These are phyloP conservation scores for Apocheima hispidaria DNA, from an alignment of 2,888 invertebrate species.

Conservation along the genomic window DNA sequence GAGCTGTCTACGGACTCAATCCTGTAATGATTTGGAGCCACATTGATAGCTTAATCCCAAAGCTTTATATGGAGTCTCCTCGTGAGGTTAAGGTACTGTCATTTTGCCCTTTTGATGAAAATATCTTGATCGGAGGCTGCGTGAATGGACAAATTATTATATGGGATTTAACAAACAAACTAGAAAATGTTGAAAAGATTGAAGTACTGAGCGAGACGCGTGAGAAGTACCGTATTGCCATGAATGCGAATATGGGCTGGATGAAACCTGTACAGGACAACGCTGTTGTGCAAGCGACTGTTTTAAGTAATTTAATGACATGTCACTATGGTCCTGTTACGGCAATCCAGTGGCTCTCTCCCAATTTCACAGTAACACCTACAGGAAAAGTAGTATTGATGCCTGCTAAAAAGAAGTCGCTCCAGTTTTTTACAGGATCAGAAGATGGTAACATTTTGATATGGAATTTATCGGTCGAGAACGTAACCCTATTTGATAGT, in stretches of 20 bases:
- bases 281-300: conserved; percentile 86
- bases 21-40: conserved; percentile 92
- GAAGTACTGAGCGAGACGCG: conserved; percentile 87
- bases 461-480: conserved; percentile 89
- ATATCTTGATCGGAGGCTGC: conserved; percentile 90
- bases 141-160: conserved; percentile 90
- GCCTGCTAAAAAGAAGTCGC: conserved; percentile 65
- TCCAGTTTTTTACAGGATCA: conserved; percentile 88
- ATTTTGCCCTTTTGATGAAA: conserved; percentile 90
- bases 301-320: conserved; percentile 86
- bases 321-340: conserved; percentile 89
- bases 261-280: conserved; percentile 87
- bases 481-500: conserved; percentile 62
- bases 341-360: conserved; percentile 89
- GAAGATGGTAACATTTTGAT: conserved; percentile 89
- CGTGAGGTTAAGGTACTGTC: conserved; percentile 88
- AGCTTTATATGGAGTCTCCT: conserved; percentile 89
- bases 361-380: conserved; percentile 84
- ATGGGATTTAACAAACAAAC: conserved; percentile 89
- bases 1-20: conserved; percentile 87
- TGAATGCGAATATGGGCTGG: conserved; percentile 89
- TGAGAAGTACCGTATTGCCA: conserved; percentile 86
- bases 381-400: conserved; percentile 83
- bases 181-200: conserved; percentile 87
- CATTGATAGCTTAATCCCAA: conserved; percentile 89